Evolutionary conservation across 2,113 vertebrate genomes (phyloP).

Genomic region (Podiceps cristatus): DNA sequence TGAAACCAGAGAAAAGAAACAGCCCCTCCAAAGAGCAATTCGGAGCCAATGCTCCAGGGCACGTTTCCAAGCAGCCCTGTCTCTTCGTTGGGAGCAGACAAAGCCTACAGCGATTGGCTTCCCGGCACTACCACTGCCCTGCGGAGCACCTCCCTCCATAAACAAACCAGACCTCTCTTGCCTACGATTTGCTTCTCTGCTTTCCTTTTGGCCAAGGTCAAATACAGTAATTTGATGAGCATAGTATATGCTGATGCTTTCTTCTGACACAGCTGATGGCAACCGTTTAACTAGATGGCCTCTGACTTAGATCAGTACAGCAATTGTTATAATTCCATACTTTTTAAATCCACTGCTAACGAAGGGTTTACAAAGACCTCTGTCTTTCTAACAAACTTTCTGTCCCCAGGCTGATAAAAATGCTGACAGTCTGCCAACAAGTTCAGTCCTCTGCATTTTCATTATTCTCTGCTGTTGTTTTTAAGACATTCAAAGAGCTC

Average conservation of each 20-base stretch:
- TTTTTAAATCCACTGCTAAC: background rate
- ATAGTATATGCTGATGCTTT: background rate
- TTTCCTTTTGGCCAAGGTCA: background rate
- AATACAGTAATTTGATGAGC: background rate
- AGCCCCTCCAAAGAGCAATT: background rate
- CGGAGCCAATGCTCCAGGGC: background rate
- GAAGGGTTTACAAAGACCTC: background rate
- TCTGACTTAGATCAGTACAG: background rate
- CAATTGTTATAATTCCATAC: background rate
- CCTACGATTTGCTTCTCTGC: rapidly evolving
- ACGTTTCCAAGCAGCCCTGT: background rate
- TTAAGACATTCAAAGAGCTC: background rate
- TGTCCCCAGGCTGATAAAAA: background rate
- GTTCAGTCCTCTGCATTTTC: background rate
- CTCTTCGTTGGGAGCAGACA: background rate
- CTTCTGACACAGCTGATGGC: background rate
- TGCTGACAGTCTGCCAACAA: background rate
- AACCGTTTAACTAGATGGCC: background rate
- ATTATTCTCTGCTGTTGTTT: background rate
- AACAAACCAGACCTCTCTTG: background rate
- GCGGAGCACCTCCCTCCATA: rapidly evolving
- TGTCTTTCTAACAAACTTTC: background rate
- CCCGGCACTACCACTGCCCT: rapidly evolving
- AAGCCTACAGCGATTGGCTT: rapidly evolving
- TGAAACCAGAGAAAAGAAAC: background rate